Evolutionary conservation across 2,113 vertebrate genomes (phyloP).

Genomic region (Elephas maximus): DNA sequence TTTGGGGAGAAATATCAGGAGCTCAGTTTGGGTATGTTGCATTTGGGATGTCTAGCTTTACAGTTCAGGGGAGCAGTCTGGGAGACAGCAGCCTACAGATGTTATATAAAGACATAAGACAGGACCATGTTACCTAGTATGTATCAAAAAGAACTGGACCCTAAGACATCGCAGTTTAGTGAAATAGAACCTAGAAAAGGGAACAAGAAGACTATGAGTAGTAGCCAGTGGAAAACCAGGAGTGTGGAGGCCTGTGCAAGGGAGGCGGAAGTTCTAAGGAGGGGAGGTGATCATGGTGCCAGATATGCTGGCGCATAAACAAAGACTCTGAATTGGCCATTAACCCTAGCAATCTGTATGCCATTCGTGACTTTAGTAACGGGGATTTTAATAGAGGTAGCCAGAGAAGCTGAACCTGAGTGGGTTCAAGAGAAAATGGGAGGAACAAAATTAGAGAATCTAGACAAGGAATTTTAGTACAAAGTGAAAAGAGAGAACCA

Average conservation of each 20-base stretch:
- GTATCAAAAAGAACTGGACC: neutral
- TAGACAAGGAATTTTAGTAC: neutral
- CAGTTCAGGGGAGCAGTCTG: neutral
- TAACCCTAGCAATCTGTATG: neutral
- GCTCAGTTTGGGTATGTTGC: neutral
- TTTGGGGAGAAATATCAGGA: neutral
- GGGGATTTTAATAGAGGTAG: neutral
- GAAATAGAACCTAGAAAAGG: neutral
- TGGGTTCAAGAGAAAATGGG: neutral
- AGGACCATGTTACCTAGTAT: no score
- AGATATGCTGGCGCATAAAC: rapidly evolving
- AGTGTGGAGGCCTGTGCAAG: rapidly evolving
- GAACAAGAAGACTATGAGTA: neutral
- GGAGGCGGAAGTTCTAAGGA: neutral
- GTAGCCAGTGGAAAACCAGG: neutral
- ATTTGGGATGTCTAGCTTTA: neutral
- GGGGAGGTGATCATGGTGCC: neutral
- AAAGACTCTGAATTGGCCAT: neutral
- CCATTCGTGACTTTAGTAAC: neutral
- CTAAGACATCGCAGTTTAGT: neutral
- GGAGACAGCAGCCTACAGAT: neutral
- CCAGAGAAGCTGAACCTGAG: neutral
- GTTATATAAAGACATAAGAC: neutral
- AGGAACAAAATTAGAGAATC: neutral
- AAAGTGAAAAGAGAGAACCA: neutral